A percentile compares a stretch with the other conserved stretches of the same genome.
Evolutionary conservation across 2,113 vertebrate genomes (phyloP).

Genomic region (Oreochromis tanganicae): DNA sequence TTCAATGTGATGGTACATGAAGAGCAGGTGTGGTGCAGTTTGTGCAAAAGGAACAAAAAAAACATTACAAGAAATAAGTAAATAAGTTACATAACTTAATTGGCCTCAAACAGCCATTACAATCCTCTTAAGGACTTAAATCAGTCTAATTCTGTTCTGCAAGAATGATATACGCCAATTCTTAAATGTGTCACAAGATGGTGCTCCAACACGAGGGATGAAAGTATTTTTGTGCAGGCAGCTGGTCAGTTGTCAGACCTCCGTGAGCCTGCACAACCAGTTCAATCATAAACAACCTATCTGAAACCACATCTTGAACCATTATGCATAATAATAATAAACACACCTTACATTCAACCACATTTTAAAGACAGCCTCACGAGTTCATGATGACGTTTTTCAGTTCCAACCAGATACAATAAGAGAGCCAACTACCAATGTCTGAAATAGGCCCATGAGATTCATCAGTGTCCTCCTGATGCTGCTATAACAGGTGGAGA

Average conservation of each 20-base stretch:
- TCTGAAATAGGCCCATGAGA: not conserved
- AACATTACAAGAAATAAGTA: not conserved
- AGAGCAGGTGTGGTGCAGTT: not conserved
- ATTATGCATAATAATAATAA: not conserved
- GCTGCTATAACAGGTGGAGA: not conserved
- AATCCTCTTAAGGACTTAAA: not conserved
- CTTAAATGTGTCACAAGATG: not conserved
- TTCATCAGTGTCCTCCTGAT: not conserved
- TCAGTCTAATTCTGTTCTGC: not conserved
- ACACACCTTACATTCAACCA: not conserved
- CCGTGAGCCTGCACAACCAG: not conserved
- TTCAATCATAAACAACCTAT: not conserved
- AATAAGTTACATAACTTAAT: not conserved
- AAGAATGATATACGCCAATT: not conserved
- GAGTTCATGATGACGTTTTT: not conserved
- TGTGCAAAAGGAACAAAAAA: not conserved
- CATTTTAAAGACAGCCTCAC: not conserved
- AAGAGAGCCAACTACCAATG: not conserved
- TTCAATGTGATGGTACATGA: not conserved
- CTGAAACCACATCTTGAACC: not conserved
- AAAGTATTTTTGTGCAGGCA: not conserved
- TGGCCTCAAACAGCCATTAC: not conserved
- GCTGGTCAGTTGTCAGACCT: not conserved
- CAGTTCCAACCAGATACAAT: not conserved
- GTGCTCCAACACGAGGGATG: not conserved